Evolutionary conservation across 2,888 invertebrate genomes (phyloP).

Genomic region (Icerya purchasi): DNA sequence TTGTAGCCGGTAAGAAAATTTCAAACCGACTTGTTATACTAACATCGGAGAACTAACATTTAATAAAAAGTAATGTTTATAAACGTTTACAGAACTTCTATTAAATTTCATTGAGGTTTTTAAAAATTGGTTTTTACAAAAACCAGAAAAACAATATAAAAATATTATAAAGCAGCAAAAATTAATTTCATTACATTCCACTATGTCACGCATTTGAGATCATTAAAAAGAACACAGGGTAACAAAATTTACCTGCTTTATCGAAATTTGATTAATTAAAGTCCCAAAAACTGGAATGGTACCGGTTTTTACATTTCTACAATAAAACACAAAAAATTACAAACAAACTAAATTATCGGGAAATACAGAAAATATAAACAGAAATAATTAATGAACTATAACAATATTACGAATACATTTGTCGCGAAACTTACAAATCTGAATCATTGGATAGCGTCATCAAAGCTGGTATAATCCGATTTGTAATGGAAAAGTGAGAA

Average conservation of each 20-base stretch:
- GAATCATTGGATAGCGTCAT: slow-evolving; percentile 45
- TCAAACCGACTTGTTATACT: too few relatives aligned
- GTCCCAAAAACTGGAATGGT: slow-evolving; percentile 38
- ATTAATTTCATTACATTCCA: too few relatives aligned
- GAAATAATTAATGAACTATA: background rate
- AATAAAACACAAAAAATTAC: slow-evolving; percentile 17
- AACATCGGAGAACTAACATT: too few relatives aligned
- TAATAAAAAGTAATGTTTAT: too few relatives aligned
- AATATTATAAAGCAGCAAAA: too few relatives aligned
- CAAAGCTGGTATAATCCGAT: slow-evolving; percentile 42
- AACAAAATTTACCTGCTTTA: slow-evolving; percentile 13
- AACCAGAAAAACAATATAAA: too few relatives aligned
- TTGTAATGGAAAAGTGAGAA: slow-evolving; percentile 32
- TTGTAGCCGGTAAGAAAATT: too few relatives aligned
- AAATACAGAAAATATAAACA: slow-evolving; percentile 2
- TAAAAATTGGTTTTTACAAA: too few relatives aligned
- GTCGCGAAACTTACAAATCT: slow-evolving; percentile 33
- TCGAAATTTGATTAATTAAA: slow-evolving; percentile 13
- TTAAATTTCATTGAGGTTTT: too few relatives aligned
- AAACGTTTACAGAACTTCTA: too few relatives aligned
- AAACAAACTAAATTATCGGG: background rate
- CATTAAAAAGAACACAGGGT: too few relatives aligned
- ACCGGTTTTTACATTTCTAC: slow-evolving; percentile 35
- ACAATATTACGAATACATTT: slow-evolving; percentile 2
- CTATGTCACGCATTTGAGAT: too few relatives aligned